Evolutionary conservation across 2,113 vertebrate genomes (phyloP), one percentile per base, ranked within the genome.

Genomic region (Lasiurus cinereus): DNA sequence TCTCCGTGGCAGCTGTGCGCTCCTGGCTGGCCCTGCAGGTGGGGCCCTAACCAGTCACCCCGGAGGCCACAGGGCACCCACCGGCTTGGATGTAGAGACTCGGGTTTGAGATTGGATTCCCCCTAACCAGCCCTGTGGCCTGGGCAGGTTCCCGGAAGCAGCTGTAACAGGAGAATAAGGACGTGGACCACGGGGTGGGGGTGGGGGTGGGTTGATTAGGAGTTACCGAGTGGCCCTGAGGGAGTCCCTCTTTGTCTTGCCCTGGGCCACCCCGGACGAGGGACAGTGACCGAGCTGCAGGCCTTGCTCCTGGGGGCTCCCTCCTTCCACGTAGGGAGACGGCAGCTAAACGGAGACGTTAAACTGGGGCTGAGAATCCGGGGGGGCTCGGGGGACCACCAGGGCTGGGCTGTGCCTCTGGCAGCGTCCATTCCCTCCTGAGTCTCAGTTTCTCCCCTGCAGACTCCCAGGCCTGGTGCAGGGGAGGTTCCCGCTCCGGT

Each of bases 241-340:
- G 1, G 46, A 33, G 43, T 4, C 56, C 31, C 36, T 4, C 4
- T 39, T 48, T 54, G 54, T 88, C 83, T 39, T 52, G 1, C 76
- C 21, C 0, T 0, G 0, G 7, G 7, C 64, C 56, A 8, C n/a
- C 67, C 56, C 54, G 1, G 1, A 39, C 39, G 11, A 56, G 36
- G 52, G 29, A 39, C 36, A 21, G 85, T 59, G 67, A 39, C 29
- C 10, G 73, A 74, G 82, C 77, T 48, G 31, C 14, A 0, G 27
- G 62, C 16, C 33, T 36, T 59, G 67, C 64, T 72, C 46, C 4
- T 33, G 9, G 50, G 46, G 12, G 16, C 76, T n/a, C 6, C 39
- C 21, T 62, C 67, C 89, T 86, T 33, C 0, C 0, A 54, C 21
- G 31, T n/a, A 14, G 18, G 46, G 69, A 62, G 46, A 46, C 12